Conservation (phyloP, 2,888 invertebrate species). For the Salticus scenicus region DNA sequence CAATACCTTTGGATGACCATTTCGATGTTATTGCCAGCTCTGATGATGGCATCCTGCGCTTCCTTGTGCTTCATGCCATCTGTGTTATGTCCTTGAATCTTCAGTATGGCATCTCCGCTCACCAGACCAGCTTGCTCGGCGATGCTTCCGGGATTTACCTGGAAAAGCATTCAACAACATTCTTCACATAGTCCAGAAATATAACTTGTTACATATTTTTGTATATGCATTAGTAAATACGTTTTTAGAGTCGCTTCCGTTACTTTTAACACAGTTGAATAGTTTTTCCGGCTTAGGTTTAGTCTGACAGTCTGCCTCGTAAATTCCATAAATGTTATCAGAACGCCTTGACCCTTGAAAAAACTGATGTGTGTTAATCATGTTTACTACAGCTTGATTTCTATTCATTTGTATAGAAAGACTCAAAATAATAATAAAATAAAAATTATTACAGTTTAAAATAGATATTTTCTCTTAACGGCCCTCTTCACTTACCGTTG, state of each 20-base stretch:
- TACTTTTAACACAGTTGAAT: not conserved
- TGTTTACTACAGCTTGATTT: too few species aligned
- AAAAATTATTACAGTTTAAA: too few species aligned
- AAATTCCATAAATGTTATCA: too few species aligned
- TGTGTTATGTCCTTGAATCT: slow-evolving; percentile 90
- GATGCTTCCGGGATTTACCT: slow-evolving; percentile 96
- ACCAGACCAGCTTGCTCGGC: slow-evolving; percentile 94
- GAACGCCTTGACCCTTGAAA: too few species aligned
- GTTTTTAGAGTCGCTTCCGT: too few species aligned
- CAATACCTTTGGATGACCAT: slow-evolving; percentile 90
- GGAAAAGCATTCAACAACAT: slow-evolving; percentile 67
- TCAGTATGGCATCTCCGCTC: slow-evolving; percentile 94
- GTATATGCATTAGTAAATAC: not conserved
- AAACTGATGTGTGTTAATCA: too few species aligned
- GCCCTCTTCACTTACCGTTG: too few species aligned
- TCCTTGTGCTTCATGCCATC: slow-evolving; percentile 93
- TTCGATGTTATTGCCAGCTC: slow-evolving; percentile 89
- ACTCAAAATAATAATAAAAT: too few species aligned
- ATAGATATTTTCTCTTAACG: too few species aligned
- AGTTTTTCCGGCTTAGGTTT: too few species aligned
- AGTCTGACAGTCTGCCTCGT: too few species aligned
- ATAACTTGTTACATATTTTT: not conserved
- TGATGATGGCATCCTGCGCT: slow-evolving; percentile 94
- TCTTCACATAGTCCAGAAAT: not conserved
- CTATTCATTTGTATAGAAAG: too few species aligned